Base-by-base conservation (phyloP, 2,888 invertebrate species). In the Nephrocerus scutellatus region DNA sequence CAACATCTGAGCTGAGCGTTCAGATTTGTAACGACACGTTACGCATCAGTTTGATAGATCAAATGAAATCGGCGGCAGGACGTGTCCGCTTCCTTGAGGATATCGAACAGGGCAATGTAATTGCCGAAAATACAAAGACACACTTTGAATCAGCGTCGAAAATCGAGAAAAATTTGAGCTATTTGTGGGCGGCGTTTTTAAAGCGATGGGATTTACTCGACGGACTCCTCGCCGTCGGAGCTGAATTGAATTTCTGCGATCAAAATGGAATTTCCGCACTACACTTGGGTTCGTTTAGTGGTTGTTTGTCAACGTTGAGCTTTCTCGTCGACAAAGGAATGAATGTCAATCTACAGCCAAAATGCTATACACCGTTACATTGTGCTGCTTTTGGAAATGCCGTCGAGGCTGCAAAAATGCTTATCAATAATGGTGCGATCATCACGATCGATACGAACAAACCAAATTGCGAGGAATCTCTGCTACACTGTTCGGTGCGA, bases 341-440 rank as follows among this genome's bases (percentile, higher is more conserved):
- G 49, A 80, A 81, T 54, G 75, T 84, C 7, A 81, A 82, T 66
- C 73, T 77, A 34, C 75, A 77, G 57, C 76, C 77, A 42, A 79
- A 82, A 60, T 77, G 79, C 52, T 84, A 84, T 60, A 82, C 84
- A 30, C 88, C 91, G 1, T 74, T 92, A 41, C 91, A 93, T 65
- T 89, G 87, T 61, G 87, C 91, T 10, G 89, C 90, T 21, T 88
- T 89, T 68, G 87, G 90, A 10, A 86, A 90, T 59, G 82, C 88
- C 45, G 76, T 81, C 36, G 80, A 84, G 56, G 86, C 87, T 10
- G 82, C 85, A 38, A 80, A 79, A 65, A 75, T 87, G 57, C 75
- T 92, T 43, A 74, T 90, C 45, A 77, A 76, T 46, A 76, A 75
- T 47, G 82, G 82, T 14, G 80, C 86, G 36, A 74, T 77, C 44